These are phyloP conservation scores for Cariama cristata DNA, from an alignment of 2,113 vertebrate species.

Conservation along the genomic window DNA sequence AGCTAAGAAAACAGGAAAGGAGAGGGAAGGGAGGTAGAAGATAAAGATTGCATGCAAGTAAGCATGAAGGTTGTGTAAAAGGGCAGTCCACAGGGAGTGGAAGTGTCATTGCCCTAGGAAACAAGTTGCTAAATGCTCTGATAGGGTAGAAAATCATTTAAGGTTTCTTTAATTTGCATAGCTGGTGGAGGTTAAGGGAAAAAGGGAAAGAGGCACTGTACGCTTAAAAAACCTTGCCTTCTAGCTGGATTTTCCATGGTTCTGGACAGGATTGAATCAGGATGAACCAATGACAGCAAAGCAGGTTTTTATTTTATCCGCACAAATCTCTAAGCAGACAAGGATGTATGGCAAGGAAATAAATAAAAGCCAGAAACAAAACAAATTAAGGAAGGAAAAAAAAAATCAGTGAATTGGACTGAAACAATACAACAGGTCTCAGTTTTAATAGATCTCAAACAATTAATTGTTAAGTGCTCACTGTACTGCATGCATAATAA, in stretches of 20 bases:
- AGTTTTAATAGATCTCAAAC: neutral
- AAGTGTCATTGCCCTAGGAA: conserved; percentile 4
- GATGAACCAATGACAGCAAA: neutral
- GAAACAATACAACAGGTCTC: neutral
- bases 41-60: neutral
- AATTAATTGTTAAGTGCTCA: neutral
- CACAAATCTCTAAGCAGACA: neutral
- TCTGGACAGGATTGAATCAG: neutral
- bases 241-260: neutral
- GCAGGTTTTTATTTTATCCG: neutral
- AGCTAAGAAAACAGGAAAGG: neutral
- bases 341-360: neutral
- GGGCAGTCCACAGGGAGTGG: neutral
- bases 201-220: neutral
- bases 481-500: neutral
- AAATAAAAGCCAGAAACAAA: neutral
- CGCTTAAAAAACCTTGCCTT: neutral
- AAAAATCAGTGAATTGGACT: neutral
- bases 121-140: neutral
- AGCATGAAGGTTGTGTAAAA: conserved; percentile 22
- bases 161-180: neutral
- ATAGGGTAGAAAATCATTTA: neutral
- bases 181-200: neutral
- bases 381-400: neutral
- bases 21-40: neutral